A percentile compares a stretch with the other conserved stretches of the same genome.
phyloP scores from a whole-genome alignment of 2,888 invertebrate species.

The Stratiomys singularior region DNA sequence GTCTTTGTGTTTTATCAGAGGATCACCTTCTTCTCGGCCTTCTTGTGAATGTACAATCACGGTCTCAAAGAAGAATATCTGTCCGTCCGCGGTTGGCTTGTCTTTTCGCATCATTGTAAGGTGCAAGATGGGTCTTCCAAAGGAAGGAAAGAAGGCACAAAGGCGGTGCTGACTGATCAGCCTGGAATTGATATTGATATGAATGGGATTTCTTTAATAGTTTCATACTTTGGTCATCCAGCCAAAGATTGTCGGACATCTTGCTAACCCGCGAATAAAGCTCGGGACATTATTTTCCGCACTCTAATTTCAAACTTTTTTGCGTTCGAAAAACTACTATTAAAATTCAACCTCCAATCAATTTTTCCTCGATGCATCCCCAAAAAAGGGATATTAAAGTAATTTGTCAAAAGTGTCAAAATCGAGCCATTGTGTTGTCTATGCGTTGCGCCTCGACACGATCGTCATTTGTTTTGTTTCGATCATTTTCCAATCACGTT shows the following conservation, averaged over 20 bases:
- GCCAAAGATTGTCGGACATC: no score
- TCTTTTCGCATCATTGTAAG: conserved; percentile 53
- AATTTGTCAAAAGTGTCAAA: conserved; percentile 62
- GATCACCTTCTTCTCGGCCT: neutral
- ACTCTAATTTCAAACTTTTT: no score
- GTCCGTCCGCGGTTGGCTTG: conserved; percentile 10
- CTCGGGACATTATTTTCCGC: no score
- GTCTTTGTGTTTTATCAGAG: conserved; percentile 41
- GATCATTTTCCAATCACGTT: conserved; percentile 30
- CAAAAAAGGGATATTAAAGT: conserved; percentile 58
- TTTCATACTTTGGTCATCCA: no score
- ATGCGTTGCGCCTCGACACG: no score
- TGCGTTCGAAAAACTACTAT: no score
- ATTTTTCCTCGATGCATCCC: neutral
- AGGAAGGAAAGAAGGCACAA: neutral
- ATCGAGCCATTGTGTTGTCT: conserved; percentile 53
- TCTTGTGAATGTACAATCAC: conserved; percentile 41
- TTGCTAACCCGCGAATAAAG: no score
- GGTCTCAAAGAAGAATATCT: conserved; percentile 54
- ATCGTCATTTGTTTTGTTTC: conserved; percentile 1
- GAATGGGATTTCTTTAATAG: no score
- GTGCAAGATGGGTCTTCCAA: conserved; percentile 2
- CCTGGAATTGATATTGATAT: no score
- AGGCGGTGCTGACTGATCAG: no score
- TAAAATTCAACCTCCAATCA: neutral